Base-by-base conservation (phyloP, 2,797 vertebrate genomes). In the Phoxinus dragarum region DNA sequence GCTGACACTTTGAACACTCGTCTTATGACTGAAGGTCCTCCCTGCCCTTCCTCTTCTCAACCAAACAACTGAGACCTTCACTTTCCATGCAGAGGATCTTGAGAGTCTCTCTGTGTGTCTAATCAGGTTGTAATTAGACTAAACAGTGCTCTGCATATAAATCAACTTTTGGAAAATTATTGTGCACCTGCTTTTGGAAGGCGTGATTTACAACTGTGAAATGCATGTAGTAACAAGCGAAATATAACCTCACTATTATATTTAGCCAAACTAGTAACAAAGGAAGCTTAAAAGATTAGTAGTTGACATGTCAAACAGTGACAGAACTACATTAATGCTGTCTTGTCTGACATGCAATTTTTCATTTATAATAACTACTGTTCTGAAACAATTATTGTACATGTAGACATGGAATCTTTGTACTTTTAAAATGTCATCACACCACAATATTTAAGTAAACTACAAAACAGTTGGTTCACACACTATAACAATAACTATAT, bases 1-100 rank as follows among this genome's bases (percentile, higher is more conserved):
- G 82, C 88, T 79, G 89, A 89, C 89, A 90, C 86, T 87, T 86
- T 86, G 12, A 66, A 89, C 85, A 85, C 86, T 90, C 87, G 79
- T 71, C 92, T 88, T 90, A 82, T 84, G 86, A 87, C 80, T 86
- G 89, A 91, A 91, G 89, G 90, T 86, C 88, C 85, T 88, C 81
- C 90, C 88, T 86, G 82, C 12, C 78, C 83, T 82, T 80, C 86
- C 61, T 82, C 52, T 69, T 73, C 74, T 56, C 80, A 85, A 66
- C 84, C 81, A 88, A 87, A 88, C 86, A 82, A 64, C 49, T 27
- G 38, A 68, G 49, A 47, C 34, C 66, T 44, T 17, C 6, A 17
- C 11, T 34, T 67, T 11, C 4, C 4, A 17, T 14, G 21, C 19
- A 64, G 72, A 59, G 10, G n/a, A 64, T 31, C 27, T 69, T 47